Evolutionary conservation across 2,888 invertebrate genomes (phyloP).

Genomic region (Thera britannica): DNA sequence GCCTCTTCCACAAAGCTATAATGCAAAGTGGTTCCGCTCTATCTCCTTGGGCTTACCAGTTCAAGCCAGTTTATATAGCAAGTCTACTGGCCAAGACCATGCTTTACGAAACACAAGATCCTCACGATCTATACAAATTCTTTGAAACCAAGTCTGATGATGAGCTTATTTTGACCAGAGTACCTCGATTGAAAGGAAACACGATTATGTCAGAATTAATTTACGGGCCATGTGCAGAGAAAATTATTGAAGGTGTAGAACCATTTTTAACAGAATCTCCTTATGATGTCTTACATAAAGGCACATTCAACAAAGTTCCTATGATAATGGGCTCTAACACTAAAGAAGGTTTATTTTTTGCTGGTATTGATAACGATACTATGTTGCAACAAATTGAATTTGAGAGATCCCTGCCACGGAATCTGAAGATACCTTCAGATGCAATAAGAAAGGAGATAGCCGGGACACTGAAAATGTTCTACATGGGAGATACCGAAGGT

Average conservation of each 20-base stretch:
- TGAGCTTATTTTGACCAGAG: constrained; percentile 63
- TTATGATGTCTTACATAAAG: constrained; percentile 55
- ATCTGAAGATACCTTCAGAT: constrained; percentile 57
- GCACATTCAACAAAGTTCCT: constrained; percentile 68
- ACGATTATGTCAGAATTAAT: constrained; percentile 60
- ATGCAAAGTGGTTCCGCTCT: constrained; percentile 71
- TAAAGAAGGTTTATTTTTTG: constrained; percentile 66
- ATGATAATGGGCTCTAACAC: constrained; percentile 64
- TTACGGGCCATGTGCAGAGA: constrained; percentile 66
- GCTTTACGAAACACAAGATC: constrained; percentile 58
- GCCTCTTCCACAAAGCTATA: constrained; percentile 72
- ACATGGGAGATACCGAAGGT: constrained; percentile 58
- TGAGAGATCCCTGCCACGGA: constrained; percentile 64
- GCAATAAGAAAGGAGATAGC: constrained; percentile 50
- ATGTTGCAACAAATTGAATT: constrained; percentile 55
- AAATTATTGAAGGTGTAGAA: constrained; percentile 63
- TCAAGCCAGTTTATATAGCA: constrained; percentile 62
- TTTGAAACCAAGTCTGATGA: constrained; percentile 60
- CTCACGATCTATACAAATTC: constrained; percentile 61
- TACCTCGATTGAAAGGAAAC: constrained; percentile 62
- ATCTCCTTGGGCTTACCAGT: constrained; percentile 66
- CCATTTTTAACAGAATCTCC: constrained; percentile 67
- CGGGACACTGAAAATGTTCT: constrained; percentile 60
- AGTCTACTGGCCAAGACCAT: constrained; percentile 65
- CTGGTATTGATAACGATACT: constrained; percentile 60